Percentiles rank a stretch among this genome's conserved stretches.
Conservation (phyloP, 2,888 invertebrate genomes). For the Drosophila lacicola region DNA sequence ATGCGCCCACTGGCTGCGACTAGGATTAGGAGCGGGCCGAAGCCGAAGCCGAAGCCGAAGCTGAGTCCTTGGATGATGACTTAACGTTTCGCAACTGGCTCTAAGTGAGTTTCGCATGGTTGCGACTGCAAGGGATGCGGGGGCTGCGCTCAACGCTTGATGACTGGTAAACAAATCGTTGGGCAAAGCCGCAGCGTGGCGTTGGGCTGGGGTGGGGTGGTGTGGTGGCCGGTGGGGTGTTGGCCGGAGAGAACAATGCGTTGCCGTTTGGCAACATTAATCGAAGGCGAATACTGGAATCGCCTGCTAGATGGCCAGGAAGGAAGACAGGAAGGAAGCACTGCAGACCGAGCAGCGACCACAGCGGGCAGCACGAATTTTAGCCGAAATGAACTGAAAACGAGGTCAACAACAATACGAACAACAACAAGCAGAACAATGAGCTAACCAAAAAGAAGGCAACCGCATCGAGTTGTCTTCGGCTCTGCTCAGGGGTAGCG, state of each 20-base stretch:
- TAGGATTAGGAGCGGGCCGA: conserved; percentile 36
- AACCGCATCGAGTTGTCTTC: conserved; percentile 24
- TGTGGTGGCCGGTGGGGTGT: neutral
- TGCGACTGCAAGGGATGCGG: neutral
- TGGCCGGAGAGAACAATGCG: conserved; percentile 34
- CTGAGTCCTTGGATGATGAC: conserved; percentile 44
- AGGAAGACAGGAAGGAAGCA: conserved; percentile 63
- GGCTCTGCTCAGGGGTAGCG: conserved; percentile 6
- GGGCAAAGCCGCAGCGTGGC: conserved; percentile 17
- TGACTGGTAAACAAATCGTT: conserved; percentile 64
- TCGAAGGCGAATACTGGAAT: conserved; percentile 66
- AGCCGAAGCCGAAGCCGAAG: neutral
- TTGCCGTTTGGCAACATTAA: conserved; percentile 65
- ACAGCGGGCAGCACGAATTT: conserved; percentile 23
- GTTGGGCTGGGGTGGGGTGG: neutral
- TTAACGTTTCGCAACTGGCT: conserved; percentile 33
- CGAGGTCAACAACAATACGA: conserved; percentile 56
- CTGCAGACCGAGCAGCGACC: conserved; percentile 38
- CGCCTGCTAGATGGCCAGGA: conserved; percentile 35
- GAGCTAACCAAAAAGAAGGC: conserved; percentile 29
- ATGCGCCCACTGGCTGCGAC: conserved; percentile 37
- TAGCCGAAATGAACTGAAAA: conserved; percentile 47
- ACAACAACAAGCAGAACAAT: conserved; percentile 14
- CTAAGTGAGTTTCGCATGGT: conserved; percentile 12
- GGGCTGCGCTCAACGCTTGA: conserved; percentile 19